Evolutionary conservation across 1,140 invertebrate species (phyloP), one percentile per base, ranked within the genome.

Genomic region (Camponotus floridanus): DNA sequence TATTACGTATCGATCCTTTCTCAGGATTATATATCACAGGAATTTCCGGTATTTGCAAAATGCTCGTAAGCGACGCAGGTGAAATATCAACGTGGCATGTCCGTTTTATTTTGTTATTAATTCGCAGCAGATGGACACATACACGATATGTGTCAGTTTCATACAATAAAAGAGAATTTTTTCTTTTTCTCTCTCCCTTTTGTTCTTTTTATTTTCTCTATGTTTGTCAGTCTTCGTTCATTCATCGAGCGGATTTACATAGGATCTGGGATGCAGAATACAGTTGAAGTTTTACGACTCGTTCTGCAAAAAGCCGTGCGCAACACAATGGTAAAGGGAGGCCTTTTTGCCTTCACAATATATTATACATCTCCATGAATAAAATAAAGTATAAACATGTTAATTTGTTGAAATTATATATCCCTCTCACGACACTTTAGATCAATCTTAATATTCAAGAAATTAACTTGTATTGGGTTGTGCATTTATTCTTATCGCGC

Each of bases 21-120:
- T 87, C 59, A 26, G 51, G 59, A 88, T 87, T 87, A 81, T 87
- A 81, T 76, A 15, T 87, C 61, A 59, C 79, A 7, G 64, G 9
- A 26, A 57, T 57, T 36, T 68, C 8, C 42, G 31, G 31, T 51
- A 13, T 18, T 78, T 45, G 42, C 59, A 36, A 78, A 78, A 78
- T 62, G n/a, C 21, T 7, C 13, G 31, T 33, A 42, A 8, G 31
- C 31, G 62, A 51, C 39, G 61, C 15, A 26, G 31, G 31, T 39
- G 36, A 70, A 70, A 71, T 15, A 55, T 45, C 51, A 51, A 71
- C 67, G 21, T 42, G 74, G 64, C 61, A n/a, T 45, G 31, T 65
- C 11, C n/a, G 65, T 81, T 61, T 81, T 73, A 73, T 73, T 73
- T 73, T 45, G 51, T 61, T 71, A 81, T 73, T 81, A 73, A 81